Evolutionary conservation across 2,113 vertebrate genomes (phyloP), one percentile per base, ranked within the genome.

Genomic region (Thamnophis sirtalis): DNA sequence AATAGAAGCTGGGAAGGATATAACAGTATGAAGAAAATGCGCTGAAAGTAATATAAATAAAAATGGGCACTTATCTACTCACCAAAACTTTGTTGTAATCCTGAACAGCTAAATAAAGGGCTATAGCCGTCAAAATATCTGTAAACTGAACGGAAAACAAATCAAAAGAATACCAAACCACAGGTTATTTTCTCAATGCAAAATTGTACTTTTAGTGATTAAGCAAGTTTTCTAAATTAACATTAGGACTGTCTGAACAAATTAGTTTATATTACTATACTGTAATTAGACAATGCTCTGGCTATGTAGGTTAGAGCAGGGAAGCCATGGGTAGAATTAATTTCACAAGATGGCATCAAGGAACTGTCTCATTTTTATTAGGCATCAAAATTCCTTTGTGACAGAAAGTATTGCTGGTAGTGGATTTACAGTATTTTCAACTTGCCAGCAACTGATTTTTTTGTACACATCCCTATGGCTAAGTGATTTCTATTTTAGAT

Each of bases 41-140:
- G 19, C 11, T 26, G 48, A 22, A 89, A 85, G 48, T 26, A 85
- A 50, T 49, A 86, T 28, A 86, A 86, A 50, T 86, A 28, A 84
- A 9, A 88, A 50, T 56, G 24, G 4, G 11, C 58, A 5, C 28
- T 91, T 93, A 38, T 92, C 88, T 93, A 90, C 98, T 99, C 96
- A 99, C 99, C 98, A 98, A 97, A 97, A 98, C 98, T 96, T 98
- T 99, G 97, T 99, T 99, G 98, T 98, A 99, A 94, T 98, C 98
- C 92, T 98, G 98, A 84, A 99, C 97, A n/a, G 98, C 98, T 95
- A 98, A 95, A 97, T 99, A 99, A 1, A 99, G 98, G 87, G 98
- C 98, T 94, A 99, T 95, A 28, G 99, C 99, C 89, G 99, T 99
- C 91, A 99, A 98, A 68, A 96, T 97, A 95, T 99, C 99, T 43